Percentiles rank a stretch among this genome's conserved stretches.
Conservation (phyloP, 2,888 invertebrate species). For the Gari tellinella region DNA sequence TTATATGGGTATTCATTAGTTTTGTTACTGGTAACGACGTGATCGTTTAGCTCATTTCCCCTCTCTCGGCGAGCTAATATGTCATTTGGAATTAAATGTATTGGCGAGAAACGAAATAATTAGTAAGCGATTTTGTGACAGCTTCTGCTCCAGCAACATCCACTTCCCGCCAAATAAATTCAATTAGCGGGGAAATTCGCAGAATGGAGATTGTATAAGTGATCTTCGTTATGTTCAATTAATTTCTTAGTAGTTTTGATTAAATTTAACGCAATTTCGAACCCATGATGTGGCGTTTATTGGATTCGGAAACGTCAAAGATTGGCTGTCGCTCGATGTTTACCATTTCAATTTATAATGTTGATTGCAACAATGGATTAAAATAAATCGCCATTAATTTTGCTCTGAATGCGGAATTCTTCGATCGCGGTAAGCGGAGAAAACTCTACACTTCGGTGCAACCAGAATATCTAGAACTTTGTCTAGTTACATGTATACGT, state of each 20-base stretch:
- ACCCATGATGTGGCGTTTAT: slow-evolving; percentile 49
- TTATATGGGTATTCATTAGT: slow-evolving; percentile 57
- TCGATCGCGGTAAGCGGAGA: background rate
- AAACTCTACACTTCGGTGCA: background rate
- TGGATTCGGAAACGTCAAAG: slow-evolving; percentile 33
- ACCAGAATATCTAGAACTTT: background rate
- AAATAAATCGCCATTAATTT: no score
- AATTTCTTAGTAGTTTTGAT: slow-evolving; percentile 66
- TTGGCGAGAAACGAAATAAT: slow-evolving; percentile 57
- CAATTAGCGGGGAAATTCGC: slow-evolving; percentile 59
- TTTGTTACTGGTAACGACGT: slow-evolving; percentile 55
- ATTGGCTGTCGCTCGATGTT: no score
- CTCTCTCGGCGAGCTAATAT: slow-evolving; percentile 58
- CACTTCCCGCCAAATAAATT: slow-evolving; percentile 63
- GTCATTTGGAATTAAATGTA: slow-evolving; percentile 57
- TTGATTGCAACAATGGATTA: no score
- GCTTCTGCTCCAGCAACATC: slow-evolving; percentile 27
- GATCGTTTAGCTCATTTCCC: slow-evolving; percentile 57
- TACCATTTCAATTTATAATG: no score
- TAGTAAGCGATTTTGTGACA: slow-evolving; percentile 57
- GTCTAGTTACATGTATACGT: no score
- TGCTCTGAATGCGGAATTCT: slow-evolving; percentile 1
- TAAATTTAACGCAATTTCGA: slow-evolving; percentile 62
- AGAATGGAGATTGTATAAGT: slow-evolving; percentile 46
- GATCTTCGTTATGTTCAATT: slow-evolving; percentile 61